Conservation (phyloP, 2,888 invertebrate species). For the Caenorhabditis becei region DNA sequence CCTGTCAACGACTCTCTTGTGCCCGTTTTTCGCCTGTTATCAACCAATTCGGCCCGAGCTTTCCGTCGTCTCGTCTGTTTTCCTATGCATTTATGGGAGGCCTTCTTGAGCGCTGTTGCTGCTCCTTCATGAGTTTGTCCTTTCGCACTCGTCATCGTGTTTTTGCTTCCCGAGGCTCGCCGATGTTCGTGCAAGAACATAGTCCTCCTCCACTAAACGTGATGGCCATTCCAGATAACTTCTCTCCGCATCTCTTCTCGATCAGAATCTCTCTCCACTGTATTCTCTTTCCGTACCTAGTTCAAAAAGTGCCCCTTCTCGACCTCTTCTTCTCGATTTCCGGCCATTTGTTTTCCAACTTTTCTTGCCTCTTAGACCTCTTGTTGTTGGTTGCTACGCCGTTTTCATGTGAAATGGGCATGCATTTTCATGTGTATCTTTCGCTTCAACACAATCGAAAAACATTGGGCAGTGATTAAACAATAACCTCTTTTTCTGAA, state of each 20-base stretch:
- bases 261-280: neutral
- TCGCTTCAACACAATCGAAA: neutral
- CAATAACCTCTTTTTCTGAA: neutral
- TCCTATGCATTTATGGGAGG: conserved; percentile 52
- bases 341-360: neutral
- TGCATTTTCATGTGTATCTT: neutral
- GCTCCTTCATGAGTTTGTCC: conserved; percentile 30
- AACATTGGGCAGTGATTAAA: neutral
- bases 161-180: conserved; percentile 4
- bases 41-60: neutral
- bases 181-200: neutral
- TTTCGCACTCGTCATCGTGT: conserved; percentile 41
- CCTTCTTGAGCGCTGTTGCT: neutral
- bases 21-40: neutral
- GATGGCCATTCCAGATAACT: conserved; percentile 27
- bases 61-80: conserved; percentile 26
- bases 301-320: conserved; percentile 42
- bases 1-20: neutral
- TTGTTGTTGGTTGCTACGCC: neutral
- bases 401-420: neutral
- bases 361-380: neutral
- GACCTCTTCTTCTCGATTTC: neutral
- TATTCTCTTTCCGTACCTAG: conserved; percentile 40
- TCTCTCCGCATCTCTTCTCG: conserved; percentile 6
- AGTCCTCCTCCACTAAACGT: neutral